Conservation (phyloP, 2,888 invertebrate genomes). For the Diplolepis rosae region DNA sequence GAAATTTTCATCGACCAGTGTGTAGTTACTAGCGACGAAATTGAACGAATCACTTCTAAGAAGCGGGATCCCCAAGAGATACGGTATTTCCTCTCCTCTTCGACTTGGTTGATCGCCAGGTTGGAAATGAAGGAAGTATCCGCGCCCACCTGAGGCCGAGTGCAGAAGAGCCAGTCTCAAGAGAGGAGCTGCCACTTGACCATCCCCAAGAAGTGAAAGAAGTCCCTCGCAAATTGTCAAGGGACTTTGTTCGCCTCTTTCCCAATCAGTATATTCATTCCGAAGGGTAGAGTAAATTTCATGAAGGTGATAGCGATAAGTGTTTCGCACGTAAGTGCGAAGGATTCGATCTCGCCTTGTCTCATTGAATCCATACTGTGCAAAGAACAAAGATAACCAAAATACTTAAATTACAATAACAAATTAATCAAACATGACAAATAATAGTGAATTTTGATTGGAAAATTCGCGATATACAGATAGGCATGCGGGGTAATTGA, state of each 20-base stretch:
- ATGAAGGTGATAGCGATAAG: conserved; percentile 95
- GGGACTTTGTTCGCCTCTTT: conserved; percentile 89
- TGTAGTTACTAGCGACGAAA: conserved; percentile 84
- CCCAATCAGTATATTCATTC: conserved; percentile 98
- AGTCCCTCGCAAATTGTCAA: conserved; percentile 85
- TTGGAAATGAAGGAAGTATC: conserved; percentile 92
- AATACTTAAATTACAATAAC: background rate
- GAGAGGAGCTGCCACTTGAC: conserved; percentile 90
- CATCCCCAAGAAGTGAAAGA: conserved; percentile 88
- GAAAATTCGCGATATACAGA: background rate
- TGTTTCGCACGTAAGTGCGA: conserved; percentile 94
- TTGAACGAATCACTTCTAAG: conserved; percentile 79
- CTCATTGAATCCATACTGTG: conserved; percentile 94
- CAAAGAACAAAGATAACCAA: conserved; percentile 54
- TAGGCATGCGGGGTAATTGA: conserved; percentile 6
- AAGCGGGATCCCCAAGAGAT: conserved; percentile 87
- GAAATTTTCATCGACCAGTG: conserved; percentile 84
- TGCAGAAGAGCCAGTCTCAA: conserved; percentile 88
- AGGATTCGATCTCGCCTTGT: conserved; percentile 89
- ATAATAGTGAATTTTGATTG: background rate
- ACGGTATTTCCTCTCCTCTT: conserved; percentile 90
- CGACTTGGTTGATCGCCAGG: conserved; percentile 89
- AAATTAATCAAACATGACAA: no score
- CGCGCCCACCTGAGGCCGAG: conserved; percentile 85
- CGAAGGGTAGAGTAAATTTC: conserved; percentile 94